These are phyloP conservation scores for Syrista parreyssii DNA, from an alignment of 2,888 invertebrate species.

Conservation along the genomic window DNA sequence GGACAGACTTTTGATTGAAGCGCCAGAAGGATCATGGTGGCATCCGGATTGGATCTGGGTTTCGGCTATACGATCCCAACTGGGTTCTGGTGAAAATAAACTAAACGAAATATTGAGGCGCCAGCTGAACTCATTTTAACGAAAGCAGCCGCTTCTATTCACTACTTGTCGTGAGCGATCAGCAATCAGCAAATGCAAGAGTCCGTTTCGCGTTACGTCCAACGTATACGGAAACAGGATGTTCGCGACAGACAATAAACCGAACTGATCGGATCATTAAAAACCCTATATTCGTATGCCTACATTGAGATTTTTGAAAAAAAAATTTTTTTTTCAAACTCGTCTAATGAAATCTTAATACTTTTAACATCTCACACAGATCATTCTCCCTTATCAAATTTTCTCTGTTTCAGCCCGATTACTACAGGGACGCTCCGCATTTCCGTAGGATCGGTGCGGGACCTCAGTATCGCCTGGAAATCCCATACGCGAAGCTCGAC, in stretches of 20 bases:
- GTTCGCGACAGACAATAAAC: background rate
- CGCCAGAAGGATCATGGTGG: slow-evolving; percentile 6
- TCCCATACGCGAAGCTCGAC: slow-evolving; percentile 86
- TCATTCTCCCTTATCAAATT: too few species aligned
- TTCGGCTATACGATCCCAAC: background rate
- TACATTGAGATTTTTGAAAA: too few species aligned
- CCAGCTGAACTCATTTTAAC: background rate
- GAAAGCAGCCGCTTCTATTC: background rate
- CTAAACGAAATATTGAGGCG: background rate
- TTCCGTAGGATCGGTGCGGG: slow-evolving; percentile 82
- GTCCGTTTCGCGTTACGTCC: background rate
- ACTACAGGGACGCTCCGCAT: slow-evolving; percentile 86
- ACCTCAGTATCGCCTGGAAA: slow-evolving; percentile 85
- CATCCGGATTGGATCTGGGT: slow-evolving; percentile 18
- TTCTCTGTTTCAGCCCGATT: slow-evolving; percentile 77
- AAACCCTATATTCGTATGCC: background rate
- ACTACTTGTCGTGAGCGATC: background rate
- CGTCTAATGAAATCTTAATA: background rate
- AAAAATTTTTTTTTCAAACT: background rate
- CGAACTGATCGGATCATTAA: background rate
- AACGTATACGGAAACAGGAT: background rate
- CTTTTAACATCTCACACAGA: too few species aligned
- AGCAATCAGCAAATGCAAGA: background rate
- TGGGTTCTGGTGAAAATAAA: background rate
- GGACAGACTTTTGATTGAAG: slow-evolving; percentile 14